phyloP scores from a whole-genome alignment of 2,113 vertebrate genomes.

The Odontesthes bonariensis region DNA sequence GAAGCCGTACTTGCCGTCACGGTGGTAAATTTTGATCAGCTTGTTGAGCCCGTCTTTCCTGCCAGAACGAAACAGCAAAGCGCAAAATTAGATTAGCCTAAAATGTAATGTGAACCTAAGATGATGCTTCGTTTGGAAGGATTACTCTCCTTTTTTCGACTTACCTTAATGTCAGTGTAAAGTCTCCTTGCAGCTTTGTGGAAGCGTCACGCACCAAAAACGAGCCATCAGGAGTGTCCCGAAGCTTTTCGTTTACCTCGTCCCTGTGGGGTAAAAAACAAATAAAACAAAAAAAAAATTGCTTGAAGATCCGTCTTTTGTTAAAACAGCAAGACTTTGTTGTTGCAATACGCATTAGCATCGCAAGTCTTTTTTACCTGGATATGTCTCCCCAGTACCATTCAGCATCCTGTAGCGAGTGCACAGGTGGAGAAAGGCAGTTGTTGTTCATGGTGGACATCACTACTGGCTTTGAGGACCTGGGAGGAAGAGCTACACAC shows the following conservation, averaged over 20 bases:
- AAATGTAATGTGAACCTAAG: not conserved
- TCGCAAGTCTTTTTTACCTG: constrained; percentile 81
- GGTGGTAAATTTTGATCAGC: constrained; percentile 96
- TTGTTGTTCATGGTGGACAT: constrained; percentile 87
- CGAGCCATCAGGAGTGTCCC: constrained; percentile 93
- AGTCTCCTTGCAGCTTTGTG: constrained; percentile 95
- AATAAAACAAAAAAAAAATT: too few species aligned
- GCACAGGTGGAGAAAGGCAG: constrained; percentile 79
- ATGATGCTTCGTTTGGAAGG: not conserved
- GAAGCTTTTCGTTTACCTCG: constrained; percentile 94
- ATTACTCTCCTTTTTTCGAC: not conserved
- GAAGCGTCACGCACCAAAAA: constrained; percentile 96
- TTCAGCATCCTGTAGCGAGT: constrained; percentile 90
- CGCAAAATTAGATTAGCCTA: not conserved
- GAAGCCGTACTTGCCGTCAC: constrained; percentile 94
- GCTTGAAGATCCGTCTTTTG: too few species aligned
- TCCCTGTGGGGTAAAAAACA: constrained; percentile 82
- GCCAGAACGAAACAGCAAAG: not conserved
- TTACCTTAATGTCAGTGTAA: constrained; percentile 93
- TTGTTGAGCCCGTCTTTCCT: constrained; percentile 98
- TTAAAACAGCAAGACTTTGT: too few species aligned
- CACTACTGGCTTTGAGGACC: constrained; percentile 88
- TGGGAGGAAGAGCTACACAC: constrained; percentile 91
- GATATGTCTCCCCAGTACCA: constrained; percentile 99
- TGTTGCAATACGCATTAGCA: too few species aligned